Evolutionary conservation across 2,113 vertebrate genomes (phyloP), one percentile per base, ranked within the genome.

Genomic region (Brachionichthys hirsutus): DNA sequence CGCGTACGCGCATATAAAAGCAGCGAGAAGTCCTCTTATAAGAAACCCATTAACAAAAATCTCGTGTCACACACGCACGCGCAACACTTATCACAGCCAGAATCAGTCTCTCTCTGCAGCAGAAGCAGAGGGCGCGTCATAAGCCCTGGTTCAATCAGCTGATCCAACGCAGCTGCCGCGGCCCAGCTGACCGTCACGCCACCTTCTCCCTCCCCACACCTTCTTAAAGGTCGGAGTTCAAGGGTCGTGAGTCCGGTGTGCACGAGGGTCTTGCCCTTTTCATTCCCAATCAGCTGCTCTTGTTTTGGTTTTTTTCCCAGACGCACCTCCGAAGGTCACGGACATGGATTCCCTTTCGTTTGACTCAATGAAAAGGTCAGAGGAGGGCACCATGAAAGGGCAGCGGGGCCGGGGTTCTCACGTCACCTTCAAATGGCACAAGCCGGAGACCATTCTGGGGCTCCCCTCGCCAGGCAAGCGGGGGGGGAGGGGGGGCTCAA

Each of bases 321-420:
- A 85, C 73, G 78, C 75, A 60, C 67, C 84, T 78, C 82, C 82
- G 88, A 90, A 89, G 85, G 87, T 87, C 88, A 88, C 66, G 66
- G 70, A 77, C 85, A 89, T 89, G 87, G 89, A 90, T 90, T 88
- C 87, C 72, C 86, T 87, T 87, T 87, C 77, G 71, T 87, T 78
- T 81, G 79, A 89, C 85, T 90, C 85, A 70, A 87, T 88, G 83
- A 89, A 90, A 90, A 90, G 89, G 89, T 88, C 88, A 89, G 78
- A 70, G 35, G 81, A 76, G 89, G 87, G 82, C 85, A 88, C 76
- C 76, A 66, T 67, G 76, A 87, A 89, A 88, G 89, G 86, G 85
- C 88, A 89, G 77, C 15, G 62, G 78, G 55, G 81, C 48, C 47
- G 7, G 12, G 45, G 60, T 75, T 70, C 74, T 68, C 52, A 63